A percentile compares a stretch with the other conserved stretches of the same genome.
phyloP scores from a whole-genome alignment of 2,888 invertebrate genomes.

The Leptinotarsa peninsularis region DNA sequence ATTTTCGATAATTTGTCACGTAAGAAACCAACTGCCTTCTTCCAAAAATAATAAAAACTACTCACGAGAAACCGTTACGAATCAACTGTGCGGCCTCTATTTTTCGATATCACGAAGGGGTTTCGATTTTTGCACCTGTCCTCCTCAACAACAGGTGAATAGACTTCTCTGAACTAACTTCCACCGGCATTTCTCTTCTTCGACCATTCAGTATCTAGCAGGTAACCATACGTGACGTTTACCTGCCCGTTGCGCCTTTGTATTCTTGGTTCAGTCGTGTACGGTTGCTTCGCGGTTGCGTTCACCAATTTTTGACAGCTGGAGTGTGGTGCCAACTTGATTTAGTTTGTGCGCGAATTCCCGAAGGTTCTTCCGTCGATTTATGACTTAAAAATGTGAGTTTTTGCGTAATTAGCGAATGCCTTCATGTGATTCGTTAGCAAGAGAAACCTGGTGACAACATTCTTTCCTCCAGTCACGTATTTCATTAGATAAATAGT shows the following conservation, averaged over 20 bases:
- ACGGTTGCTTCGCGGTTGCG: constrained; percentile 20
- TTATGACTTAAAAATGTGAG: constrained; percentile 21
- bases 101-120: constrained; percentile 29
- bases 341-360: constrained; percentile 22
- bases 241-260: constrained; percentile 31
- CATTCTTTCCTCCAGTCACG: constrained; percentile 14
- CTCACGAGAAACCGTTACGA: constrained; percentile 8
- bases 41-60: constrained; percentile 3
- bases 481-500: neutral
- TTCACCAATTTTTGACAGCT: constrained; percentile 34
- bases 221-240: constrained; percentile 48
- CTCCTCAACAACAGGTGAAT: constrained; percentile 38
- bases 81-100: constrained; percentile 10
- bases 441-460: constrained; percentile 16
- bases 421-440: constrained; percentile 11
- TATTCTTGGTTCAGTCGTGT: constrained; percentile 11
- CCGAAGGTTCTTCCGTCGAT: constrained; percentile 2
- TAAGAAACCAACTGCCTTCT: neutral
- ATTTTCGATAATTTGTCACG: neutral
- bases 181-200: constrained; percentile 22
- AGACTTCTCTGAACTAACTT: constrained; percentile 35
- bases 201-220: constrained; percentile 46
- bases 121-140: constrained; percentile 40
- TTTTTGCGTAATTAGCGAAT: constrained; percentile 21
- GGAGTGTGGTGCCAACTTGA: constrained; percentile 30